Conservation (phyloP, 2,113 vertebrate genomes). For the Notiomystis cincta region DNA sequence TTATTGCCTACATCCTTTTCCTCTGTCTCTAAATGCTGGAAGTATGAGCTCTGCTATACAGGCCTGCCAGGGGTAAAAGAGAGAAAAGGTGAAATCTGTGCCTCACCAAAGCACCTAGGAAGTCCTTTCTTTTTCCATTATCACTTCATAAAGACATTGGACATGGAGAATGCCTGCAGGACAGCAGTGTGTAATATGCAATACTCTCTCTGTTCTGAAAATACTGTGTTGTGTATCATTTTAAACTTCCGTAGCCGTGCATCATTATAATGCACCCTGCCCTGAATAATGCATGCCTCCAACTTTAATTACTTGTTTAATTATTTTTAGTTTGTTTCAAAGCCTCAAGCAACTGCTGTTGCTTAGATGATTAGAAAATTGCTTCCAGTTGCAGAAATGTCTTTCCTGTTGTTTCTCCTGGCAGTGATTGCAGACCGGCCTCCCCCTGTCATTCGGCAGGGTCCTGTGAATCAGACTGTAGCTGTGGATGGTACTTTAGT, state of each 20-base stretch:
- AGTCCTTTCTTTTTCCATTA: neutral
- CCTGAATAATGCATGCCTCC: slow-evolving; percentile 67
- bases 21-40: neutral
- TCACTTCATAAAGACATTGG: neutral
- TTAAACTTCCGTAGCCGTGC: slow-evolving; percentile 41
- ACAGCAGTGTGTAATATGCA: neutral
- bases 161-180: neutral
- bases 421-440: slow-evolving; percentile 95
- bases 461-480: slow-evolving; percentile 94
- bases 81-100: slow-evolving; percentile 8
- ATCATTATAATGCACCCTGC: slow-evolving; percentile 37
- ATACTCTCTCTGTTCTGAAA: neutral
- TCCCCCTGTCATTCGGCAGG: slow-evolving; percentile 93
- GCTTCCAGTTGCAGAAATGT: slow-evolving; percentile 84
- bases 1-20: neutral
- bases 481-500: slow-evolving; percentile 90
- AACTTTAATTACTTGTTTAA: slow-evolving; percentile 80
- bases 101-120: neutral
- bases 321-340: slow-evolving; percentile 79
- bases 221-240: neutral
- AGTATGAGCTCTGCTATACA: neutral
- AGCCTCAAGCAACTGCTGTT: slow-evolving; percentile 77
- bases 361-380: slow-evolving; percentile 85
- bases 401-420: slow-evolving; percentile 67
- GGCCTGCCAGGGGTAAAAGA: neutral